Conservation (phyloP, 37 sponge, comb jelly and placozoan species). For the Bolinopsis microptera region DNA sequence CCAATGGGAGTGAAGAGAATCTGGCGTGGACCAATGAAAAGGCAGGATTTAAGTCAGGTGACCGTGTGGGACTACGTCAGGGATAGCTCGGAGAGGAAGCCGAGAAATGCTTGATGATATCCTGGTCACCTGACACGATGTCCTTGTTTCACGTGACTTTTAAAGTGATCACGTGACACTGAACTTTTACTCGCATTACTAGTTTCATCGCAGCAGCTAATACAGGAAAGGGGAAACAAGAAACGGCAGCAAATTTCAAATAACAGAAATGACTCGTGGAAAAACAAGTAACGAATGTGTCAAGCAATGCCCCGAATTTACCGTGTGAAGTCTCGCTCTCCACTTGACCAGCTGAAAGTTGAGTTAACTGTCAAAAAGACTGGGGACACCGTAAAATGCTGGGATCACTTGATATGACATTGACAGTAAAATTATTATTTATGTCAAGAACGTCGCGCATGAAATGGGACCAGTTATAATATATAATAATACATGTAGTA, state of each 20-base stretch:
- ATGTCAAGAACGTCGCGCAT: background rate
- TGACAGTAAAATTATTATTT: background rate
- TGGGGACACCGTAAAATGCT: too few relatives aligned
- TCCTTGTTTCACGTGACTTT: background rate
- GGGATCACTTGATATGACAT: too few relatives aligned
- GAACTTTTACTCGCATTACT: background rate
- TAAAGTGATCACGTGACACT: background rate
- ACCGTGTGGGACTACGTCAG: background rate
- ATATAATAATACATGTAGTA: background rate
- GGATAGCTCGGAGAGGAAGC: background rate
- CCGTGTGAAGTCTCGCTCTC: too few relatives aligned
- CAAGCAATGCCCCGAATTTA: too few relatives aligned
- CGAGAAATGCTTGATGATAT: constrained; percentile 7
- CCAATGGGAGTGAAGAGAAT: background rate
- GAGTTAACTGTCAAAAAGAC: background rate
- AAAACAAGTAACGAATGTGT: too few relatives aligned
- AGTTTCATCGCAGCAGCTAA: background rate
- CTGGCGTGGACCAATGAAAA: background rate
- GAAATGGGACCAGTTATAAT: background rate
- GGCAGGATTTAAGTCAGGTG: background rate
- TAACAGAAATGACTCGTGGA: too few relatives aligned
- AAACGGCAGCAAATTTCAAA: background rate
- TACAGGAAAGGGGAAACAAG: background rate
- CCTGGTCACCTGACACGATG: background rate
- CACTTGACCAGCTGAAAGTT: background rate